Base-by-base conservation (phyloP, 92 coral and sea anemone genomes). In the Palythoa grandis region DNA sequence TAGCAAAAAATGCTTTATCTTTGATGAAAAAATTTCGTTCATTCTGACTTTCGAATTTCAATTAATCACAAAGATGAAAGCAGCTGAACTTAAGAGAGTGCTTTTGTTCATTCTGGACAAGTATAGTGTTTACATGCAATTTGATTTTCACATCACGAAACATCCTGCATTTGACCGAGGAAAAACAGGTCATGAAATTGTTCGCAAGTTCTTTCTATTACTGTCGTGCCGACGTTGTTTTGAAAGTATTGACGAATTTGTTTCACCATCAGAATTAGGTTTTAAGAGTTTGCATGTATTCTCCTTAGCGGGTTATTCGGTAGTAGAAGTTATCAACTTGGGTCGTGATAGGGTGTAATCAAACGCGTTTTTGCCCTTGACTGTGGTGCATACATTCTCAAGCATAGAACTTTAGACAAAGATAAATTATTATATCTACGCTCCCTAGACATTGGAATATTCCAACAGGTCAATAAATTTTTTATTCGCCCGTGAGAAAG, bases 381-480 rank as follows among this genome's bases (percentile, higher is more conserved):
- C 67, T 54, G 40, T 76, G 60, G 82, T 54, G 67, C 66, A 53
- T 76, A 76, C 82, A 76, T 76, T 76, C 66, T 76, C 60, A 75
- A 52, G 79, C 79, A 10, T 52, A 76, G 82, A 76, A 76, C 82
- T 58, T 75, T 24, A 53, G 82, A 24, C 82, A 76, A 76, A 76
- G 67, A 76, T 76, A 76, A 76, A 52, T 52, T 75, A 37, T 52
- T 75, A 76, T 76, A 76, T 76, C 48, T 23, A 76, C 67, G 15
- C 82, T 76, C 82, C 66, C 67, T 76, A 76, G 67, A 65, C 82
- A 76, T 54, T 76, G 82, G 82, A 56, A 76, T 19, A 56, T 25
- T 54, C 82, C 82, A 56, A 76, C 82, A 54, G 82, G 61, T 76
- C 37, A 76, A 76, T 76, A 76, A 76, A 76, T 76, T 76, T 76